Conservation (phyloP, 1,140 invertebrate species). For the Goniozus legneri region DNA sequence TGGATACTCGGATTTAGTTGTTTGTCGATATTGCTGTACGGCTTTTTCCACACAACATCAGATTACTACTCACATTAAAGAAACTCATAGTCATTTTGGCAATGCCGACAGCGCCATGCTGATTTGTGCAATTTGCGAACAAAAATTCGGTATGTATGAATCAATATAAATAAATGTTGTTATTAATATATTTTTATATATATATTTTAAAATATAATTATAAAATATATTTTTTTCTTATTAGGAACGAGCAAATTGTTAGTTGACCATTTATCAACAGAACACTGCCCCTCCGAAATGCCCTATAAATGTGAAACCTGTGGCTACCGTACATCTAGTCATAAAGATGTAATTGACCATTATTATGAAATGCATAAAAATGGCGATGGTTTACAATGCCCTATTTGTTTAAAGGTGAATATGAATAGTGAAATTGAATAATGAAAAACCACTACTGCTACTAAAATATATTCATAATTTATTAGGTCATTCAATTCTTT, state of each 20-base stretch:
- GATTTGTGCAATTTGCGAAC: constrained; percentile 69
- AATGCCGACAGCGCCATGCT: constrained; percentile 48
- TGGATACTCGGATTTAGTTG: constrained; percentile 39
- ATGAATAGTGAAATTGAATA: not conserved
- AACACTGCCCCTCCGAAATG: constrained; percentile 72
- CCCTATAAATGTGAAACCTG: constrained; percentile 77
- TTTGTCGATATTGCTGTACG: constrained; percentile 49
- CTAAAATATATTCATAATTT: constrained; percentile 7
- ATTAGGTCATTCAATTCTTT: constrained; percentile 36
- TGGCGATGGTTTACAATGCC: constrained; percentile 65
- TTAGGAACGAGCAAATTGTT: constrained; percentile 52
- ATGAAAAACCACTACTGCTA: not conserved
- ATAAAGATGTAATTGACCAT: constrained; percentile 71
- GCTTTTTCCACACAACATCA: constrained; percentile 48
- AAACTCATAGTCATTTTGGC: constrained; percentile 48
- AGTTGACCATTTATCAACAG: constrained; percentile 71
- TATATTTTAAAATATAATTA: not conserved
- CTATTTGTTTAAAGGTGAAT: constrained; percentile 68
- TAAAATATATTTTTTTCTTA: constrained; percentile 1
- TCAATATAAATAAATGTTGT: not conserved
- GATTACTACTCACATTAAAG: constrained; percentile 42
- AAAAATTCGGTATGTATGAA: constrained; percentile 46
- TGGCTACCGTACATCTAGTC: constrained; percentile 70
- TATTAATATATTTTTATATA: not conserved
- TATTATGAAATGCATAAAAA: constrained; percentile 64